Base-by-base conservation (phyloP, 2,888 invertebrate species). In the Ophraella communa region DNA sequence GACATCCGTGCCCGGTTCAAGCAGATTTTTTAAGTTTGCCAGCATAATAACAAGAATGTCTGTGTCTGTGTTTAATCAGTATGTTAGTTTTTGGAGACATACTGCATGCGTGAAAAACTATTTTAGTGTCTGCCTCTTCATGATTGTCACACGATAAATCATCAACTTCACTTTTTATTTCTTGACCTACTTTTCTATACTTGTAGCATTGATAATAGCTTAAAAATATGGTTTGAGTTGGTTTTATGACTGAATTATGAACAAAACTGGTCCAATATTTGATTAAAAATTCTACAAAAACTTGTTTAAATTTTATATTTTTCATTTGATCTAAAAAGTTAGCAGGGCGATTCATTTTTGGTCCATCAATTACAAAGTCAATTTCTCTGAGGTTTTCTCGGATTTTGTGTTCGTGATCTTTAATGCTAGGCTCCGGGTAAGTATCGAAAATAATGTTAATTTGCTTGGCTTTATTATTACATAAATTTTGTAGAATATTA, bases 251-350 rank as follows among this genome's bases (percentile, higher is more conserved):
- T 10, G 30, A 7, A 52, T 17, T 11, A 17, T 20, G 27, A 18
- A 14, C 3, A 7, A 10, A 7, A 5, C 17, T 20, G 17, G 52
- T 14, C 52, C 52, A 52, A 52, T 52, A 14, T 30, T 52, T 52
- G 52, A 30, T 30, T 11, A 30, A 17, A 18, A 52, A 52, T 18
- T 52, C 7, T 7, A 52, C 52, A 27, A 52, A 27, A 30, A 20
- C 33, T 52, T 52, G 17, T 30, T 21, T 52, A 17, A 52, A 52
- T 18, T 52, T 52, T 30, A 52, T 52, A 18, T 52, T 52, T 30
- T 52, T 52, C 24, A 52, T 30, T 20, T 52, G 30, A 7, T 14
- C 11, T 8, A 52, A 14, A 8, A 52, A 24, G 30, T 27, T 30
- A 7, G 11, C 17, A n/a, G 52, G 30, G 4, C 51, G n/a, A 30